A percentile compares a stretch with the other conserved stretches of the same genome.
Conservation (phyloP, 2,888 invertebrate genomes). For the Mantis religiosa region DNA sequence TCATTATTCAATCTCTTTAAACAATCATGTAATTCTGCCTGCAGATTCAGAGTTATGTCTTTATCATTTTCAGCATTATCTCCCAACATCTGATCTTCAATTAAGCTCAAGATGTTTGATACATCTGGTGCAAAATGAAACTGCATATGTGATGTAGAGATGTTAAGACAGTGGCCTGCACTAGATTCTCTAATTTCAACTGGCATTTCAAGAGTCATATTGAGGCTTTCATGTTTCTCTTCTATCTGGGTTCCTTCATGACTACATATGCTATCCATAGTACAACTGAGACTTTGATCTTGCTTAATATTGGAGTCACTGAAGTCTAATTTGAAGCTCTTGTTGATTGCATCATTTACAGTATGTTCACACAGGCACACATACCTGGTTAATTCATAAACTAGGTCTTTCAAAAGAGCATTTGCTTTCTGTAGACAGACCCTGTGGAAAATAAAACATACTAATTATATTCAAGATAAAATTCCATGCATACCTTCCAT, state of each 20-base stretch:
- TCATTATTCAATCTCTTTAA: slow-evolving; percentile 63
- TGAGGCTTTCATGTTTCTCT: neutral
- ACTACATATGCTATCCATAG: neutral
- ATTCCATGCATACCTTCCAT: too few relatives aligned
- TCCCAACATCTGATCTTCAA: slow-evolving; percentile 58
- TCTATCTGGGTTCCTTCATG: neutral
- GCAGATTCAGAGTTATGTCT: slow-evolving; percentile 55
- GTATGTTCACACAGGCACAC: neutral
- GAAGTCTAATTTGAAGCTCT: neutral
- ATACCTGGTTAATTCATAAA: neutral
- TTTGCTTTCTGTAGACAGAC: neutral
- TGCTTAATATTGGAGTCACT: neutral
- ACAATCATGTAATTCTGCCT: slow-evolving; percentile 63
- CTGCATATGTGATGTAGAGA: slow-evolving; percentile 33
- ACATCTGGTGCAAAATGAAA: slow-evolving; percentile 72
- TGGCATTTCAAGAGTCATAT: neutral
- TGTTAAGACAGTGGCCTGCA: neutral
- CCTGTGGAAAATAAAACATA: neutral
- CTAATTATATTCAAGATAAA: too few relatives aligned
- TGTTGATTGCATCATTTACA: neutral
- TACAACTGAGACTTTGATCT: neutral
- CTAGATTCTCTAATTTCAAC: neutral
- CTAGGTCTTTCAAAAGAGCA: neutral
- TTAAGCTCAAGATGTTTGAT: slow-evolving; percentile 53
- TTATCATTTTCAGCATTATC: slow-evolving; percentile 51